A percentile compares a stretch with the other conserved stretches of the same genome.
Conservation (phyloP, 2,113 vertebrate genomes). For the Pelodiscus sinensis region DNA sequence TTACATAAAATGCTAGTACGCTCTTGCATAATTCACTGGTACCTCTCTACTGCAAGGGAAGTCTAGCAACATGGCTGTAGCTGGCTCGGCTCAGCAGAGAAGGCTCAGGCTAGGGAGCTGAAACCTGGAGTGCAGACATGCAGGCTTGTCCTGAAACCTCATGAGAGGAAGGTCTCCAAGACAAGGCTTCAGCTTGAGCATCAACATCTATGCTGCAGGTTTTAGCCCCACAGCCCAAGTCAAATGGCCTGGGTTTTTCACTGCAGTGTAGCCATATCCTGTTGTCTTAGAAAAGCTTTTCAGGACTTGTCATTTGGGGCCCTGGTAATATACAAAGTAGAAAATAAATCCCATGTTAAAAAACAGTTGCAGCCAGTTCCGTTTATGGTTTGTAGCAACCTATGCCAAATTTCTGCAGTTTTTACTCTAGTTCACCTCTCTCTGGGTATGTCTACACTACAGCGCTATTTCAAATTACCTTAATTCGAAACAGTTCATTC, state of each 20-base stretch:
- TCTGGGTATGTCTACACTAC: no score
- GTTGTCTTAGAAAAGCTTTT: neutral
- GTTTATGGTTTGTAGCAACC: neutral
- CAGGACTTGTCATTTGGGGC: neutral
- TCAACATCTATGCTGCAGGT: neutral
- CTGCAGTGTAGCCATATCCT: neutral
- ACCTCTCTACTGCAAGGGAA: neutral
- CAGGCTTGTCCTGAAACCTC: neutral
- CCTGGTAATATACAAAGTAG: neutral
- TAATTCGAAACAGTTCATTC: no score
- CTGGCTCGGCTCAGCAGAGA: neutral
- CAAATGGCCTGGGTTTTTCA: neutral
- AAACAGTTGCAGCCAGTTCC: fast-evolving
- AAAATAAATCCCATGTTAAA: neutral
- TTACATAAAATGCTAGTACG: neutral
- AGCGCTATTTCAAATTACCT: no score
- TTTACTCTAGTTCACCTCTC: neutral
- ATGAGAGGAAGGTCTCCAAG: neutral
- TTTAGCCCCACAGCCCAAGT: neutral
- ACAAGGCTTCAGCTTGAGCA: neutral
- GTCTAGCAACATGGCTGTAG: neutral
- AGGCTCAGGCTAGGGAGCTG: neutral
- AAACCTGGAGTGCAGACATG: no score
- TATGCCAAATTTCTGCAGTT: neutral
- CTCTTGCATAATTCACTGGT: neutral